phyloP scores from a whole-genome alignment of 2,888 invertebrate genomes.

The Ophion ellenae region DNA sequence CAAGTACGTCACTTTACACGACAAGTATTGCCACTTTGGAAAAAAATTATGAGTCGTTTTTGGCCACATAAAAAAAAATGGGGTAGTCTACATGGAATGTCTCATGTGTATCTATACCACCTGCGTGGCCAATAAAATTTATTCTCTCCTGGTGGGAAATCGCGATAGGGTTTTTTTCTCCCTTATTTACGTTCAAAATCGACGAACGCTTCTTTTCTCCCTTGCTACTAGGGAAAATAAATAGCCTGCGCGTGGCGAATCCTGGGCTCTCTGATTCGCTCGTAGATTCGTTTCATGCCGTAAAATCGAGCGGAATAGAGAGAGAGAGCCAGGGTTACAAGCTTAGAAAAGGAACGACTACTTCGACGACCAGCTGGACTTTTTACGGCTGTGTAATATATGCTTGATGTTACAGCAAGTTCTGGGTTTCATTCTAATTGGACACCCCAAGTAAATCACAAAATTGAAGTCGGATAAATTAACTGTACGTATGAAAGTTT shows the following conservation, averaged over 20 bases:
- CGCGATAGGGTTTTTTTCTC: constrained; percentile 29
- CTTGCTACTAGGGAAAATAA: constrained; percentile 47
- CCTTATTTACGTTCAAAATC: constrained; percentile 49
- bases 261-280: constrained; percentile 34
- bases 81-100: constrained; percentile 13
- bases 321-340: constrained; percentile 8
- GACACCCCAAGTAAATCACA: neutral
- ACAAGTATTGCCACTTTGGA: constrained; percentile 13
- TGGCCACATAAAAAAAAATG: constrained; percentile 12
- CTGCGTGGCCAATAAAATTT: constrained; percentile 41
- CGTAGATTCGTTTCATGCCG: constrained; percentile 35
- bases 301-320: constrained; percentile 20
- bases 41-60: constrained; percentile 26
- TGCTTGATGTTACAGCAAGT: neutral
- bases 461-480: neutral
- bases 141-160: constrained; percentile 49
- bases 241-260: constrained; percentile 46
- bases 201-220: constrained; percentile 41
- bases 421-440: neutral
- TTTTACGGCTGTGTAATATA: constrained; percentile 34
- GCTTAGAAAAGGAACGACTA: constrained; percentile 45
- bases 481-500: neutral
- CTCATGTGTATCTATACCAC: constrained; percentile 40
- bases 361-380: constrained; percentile 37
- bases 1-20: neutral